Evolutionary conservation across 2,888 invertebrate species (phyloP).

Genomic region (Drosophila conformis): DNA sequence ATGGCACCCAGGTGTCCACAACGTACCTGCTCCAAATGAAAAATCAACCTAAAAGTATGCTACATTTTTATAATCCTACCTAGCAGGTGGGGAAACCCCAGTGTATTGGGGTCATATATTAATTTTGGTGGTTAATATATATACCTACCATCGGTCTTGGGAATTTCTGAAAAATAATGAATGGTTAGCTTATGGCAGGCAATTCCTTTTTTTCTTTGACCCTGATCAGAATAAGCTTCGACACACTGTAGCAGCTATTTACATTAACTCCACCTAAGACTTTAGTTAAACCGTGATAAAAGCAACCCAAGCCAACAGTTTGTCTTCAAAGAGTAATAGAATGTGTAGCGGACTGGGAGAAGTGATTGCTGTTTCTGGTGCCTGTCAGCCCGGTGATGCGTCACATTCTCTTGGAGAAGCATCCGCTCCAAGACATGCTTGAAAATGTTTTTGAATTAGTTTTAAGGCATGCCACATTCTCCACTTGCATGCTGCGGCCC

Average conservation of each 20-base stretch:
- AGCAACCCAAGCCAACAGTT: slow-evolving; percentile 11
- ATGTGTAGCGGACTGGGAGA: not conserved
- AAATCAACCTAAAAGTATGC: too few species aligned
- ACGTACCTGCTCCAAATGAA: too few species aligned
- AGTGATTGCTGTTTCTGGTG: slow-evolving; percentile 14
- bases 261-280: slow-evolving; percentile 23
- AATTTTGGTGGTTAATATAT: too few species aligned
- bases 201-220: too few species aligned
- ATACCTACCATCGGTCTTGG: too few species aligned
- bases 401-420: slow-evolving; percentile 44
- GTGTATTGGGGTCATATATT: too few species aligned
- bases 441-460: slow-evolving; percentile 56
- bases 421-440: slow-evolving; percentile 38
- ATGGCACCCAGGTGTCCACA: too few species aligned
- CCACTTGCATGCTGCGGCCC: slow-evolving; percentile 11
- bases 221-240: too few species aligned
- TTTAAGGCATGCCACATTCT: slow-evolving; percentile 59
- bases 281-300: slow-evolving; percentile 29
- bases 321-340: not conserved
- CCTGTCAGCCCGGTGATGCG: slow-evolving; percentile 49
- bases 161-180: too few species aligned
- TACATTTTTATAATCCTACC: too few species aligned
- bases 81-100: too few species aligned
- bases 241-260: slow-evolving; percentile 35
- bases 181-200: too few species aligned